Evolutionary conservation across 1,140 invertebrate genomes (phyloP), one percentile per base, ranked within the genome.

Genomic region (Nixonia krombeini): DNA sequence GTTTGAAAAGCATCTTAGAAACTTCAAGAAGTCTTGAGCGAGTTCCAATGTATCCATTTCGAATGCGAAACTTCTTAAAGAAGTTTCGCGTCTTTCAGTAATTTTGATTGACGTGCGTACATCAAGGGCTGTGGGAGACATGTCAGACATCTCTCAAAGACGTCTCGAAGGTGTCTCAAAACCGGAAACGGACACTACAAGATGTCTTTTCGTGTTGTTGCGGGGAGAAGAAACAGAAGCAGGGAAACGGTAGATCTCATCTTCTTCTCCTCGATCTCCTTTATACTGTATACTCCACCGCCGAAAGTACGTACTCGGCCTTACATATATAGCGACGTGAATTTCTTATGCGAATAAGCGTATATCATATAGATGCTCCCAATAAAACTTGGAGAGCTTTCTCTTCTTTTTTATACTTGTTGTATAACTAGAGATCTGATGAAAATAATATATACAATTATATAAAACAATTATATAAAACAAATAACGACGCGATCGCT

Each of bases 351-450:
- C 66, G 62, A 64, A 64, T 64, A 64, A 61, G 63, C 63, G 59
- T 70, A 70, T 65, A 64, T 64, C 55, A 56, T 23, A 63, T 70
- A 64, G 58, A n/a, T 35, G 66, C 59, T 63, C 66, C 63, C 58
- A 45, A 59, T 35, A 13, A 45, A 63, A 47, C 57, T 57, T 15
- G 29, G 68, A 59, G 72, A 51, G 53, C 49, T 61, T 72, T 63
- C 35, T 53, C 57, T 63, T 69, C 49, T 63, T 71, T 57, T 74
- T 72, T 75, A 69, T 72, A 72, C 57, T 70, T 67, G 50, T 70
- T 72, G 74, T 71, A 72, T 67, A 71, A 49, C 38, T 70, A 68
- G 70, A 55, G 59, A 71, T 70, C 59, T 70, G 52, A 73, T 74
- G 33, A 63, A n/a, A 55, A 42, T 53, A 51, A 38, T 18, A 53